Evolutionary conservation across 1,140 invertebrate genomes (phyloP).

Genomic region (Euschistus heros): DNA sequence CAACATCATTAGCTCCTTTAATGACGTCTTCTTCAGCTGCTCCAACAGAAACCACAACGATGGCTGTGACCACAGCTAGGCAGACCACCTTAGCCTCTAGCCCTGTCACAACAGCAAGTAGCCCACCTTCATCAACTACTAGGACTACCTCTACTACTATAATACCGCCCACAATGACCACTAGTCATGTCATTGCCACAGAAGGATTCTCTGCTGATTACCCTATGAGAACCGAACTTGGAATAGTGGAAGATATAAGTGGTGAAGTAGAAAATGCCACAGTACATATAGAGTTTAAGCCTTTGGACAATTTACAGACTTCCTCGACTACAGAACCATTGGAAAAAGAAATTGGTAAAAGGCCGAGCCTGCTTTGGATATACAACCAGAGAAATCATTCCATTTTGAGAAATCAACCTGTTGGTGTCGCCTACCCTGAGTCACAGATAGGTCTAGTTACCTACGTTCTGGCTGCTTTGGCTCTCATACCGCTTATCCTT

Average conservation of each 20-base stretch:
- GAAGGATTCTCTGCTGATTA: background rate
- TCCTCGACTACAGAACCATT: background rate
- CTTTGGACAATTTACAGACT: background rate
- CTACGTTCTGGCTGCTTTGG: conserved; percentile 46
- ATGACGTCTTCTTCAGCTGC: background rate
- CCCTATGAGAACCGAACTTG: background rate
- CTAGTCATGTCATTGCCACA: background rate
- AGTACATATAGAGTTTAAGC: conserved; percentile 7
- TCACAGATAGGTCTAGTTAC: conserved; percentile 40
- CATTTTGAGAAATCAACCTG: conserved; percentile 1
- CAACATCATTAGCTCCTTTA: conserved; percentile 5
- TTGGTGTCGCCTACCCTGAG: conserved; percentile 28
- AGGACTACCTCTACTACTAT: conserved; percentile 10
- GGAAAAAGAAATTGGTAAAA: background rate
- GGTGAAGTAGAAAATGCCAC: background rate
- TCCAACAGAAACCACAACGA: conserved; percentile 9
- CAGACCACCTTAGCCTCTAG: conserved; percentile 11
- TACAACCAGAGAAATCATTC: conserved; percentile 16
- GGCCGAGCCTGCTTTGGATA: conserved; percentile 18
- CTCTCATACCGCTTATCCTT: conserved; percentile 44
- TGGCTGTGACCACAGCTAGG: conserved; percentile 13
- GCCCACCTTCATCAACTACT: conserved; percentile 6
- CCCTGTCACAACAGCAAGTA: conserved; percentile 18
- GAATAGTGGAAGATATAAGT: background rate
- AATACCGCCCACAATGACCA: background rate